A percentile compares a stretch with the other conserved stretches of the same genome.
These are phyloP conservation scores for Trachelus troglodyta DNA, from an alignment of 2,888 invertebrate genomes.

Conservation along the genomic window DNA sequence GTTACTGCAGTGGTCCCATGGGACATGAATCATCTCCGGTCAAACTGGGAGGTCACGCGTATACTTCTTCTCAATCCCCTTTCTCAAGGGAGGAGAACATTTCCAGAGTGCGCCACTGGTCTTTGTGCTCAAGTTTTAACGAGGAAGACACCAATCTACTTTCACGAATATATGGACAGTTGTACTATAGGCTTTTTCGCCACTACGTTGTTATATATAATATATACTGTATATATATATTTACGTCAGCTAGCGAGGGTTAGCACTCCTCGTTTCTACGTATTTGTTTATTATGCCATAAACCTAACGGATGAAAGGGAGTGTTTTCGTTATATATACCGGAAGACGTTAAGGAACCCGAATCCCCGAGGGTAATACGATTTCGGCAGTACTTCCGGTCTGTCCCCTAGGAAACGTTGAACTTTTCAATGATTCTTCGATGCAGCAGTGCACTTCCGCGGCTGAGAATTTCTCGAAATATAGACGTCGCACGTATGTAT, in stretches of 20 bases:
- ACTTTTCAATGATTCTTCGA: no score
- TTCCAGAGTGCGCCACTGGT: slow-evolving; percentile 6
- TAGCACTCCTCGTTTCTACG: slow-evolving; percentile 21
- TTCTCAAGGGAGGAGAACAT: neutral
- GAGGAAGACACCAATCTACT: slow-evolving; percentile 35
- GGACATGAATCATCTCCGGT: slow-evolving; percentile 52
- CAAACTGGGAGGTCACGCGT: slow-evolving; percentile 36
- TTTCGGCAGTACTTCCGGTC: no score
- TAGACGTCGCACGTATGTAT: no score
- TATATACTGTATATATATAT: slow-evolving; percentile 15
- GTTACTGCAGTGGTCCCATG: slow-evolving; percentile 37
- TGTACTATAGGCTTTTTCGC: no score
- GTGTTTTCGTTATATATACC: no score
- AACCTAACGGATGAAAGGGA: slow-evolving; percentile 19
- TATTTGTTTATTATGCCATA: slow-evolving; percentile 43
- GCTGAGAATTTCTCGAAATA: no score
- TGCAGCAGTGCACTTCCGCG: no score
- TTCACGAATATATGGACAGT: slow-evolving; percentile 28
- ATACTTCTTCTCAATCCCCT: slow-evolving; percentile 23
- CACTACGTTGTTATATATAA: slow-evolving; percentile 23
- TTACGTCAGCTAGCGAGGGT: slow-evolving; percentile 11
- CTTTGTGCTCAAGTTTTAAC: slow-evolving; percentile 39
- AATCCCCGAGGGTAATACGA: no score
- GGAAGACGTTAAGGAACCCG: no score
- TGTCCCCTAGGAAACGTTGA: no score